Percentiles rank a stretch among this genome's conserved stretches.
phyloP scores from a whole-genome alignment of 2,113 vertebrate species.

The Suncus etruscus region DNA sequence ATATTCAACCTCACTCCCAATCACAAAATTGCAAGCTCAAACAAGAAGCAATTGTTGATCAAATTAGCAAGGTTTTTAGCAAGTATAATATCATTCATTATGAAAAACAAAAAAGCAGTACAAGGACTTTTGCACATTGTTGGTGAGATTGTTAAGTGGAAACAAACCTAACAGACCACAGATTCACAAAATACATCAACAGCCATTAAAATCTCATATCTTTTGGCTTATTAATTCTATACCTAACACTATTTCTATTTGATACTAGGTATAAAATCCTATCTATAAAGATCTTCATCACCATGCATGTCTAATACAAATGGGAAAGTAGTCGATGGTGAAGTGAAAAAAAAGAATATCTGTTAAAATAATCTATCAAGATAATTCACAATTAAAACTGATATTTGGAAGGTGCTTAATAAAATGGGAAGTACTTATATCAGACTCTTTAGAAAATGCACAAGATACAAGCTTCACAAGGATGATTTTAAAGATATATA shows the following conservation, averaged over 20 bases:
- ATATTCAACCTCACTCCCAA: constrained; percentile 55
- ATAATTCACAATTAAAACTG: not conserved
- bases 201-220: constrained; percentile 42
- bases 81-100: constrained; percentile 22
- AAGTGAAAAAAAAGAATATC: not conserved
- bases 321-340: not conserved
- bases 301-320: constrained; percentile 29
- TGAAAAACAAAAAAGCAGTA: not conserved
- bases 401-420: not conserved
- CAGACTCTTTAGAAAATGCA: not conserved
- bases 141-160: not conserved
- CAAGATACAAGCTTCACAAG: not conserved
- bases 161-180: not conserved
- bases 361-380: not conserved
- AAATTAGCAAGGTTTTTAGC: constrained; percentile 60
- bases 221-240: constrained; percentile 27
- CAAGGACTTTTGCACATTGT: not conserved
- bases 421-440: not conserved
- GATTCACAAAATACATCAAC: constrained; percentile 41
- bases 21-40: constrained; percentile 64
- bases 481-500: not conserved
- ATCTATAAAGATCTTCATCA: not conserved
- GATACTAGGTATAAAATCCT: constrained; percentile 26
- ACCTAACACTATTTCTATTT: not conserved
- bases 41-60: constrained; percentile 62